These are phyloP conservation scores for Lepilemur ruficaudatus DNA, from an alignment of 2,797 vertebrate species.

Conservation along the genomic window DNA sequence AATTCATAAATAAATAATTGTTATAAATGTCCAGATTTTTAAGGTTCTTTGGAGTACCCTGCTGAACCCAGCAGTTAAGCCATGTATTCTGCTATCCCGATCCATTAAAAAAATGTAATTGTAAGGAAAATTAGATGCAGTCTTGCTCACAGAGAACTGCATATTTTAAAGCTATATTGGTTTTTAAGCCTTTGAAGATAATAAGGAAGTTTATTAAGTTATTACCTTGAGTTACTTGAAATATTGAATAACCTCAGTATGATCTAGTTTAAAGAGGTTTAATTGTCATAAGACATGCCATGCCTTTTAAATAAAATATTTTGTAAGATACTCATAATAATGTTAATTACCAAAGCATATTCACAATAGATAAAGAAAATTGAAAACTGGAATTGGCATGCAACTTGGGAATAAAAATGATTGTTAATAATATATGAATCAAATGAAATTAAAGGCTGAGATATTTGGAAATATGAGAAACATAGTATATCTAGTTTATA, in stretches of 20 bases:
- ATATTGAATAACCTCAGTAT: conserved; percentile 24
- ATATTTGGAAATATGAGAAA: background rate
- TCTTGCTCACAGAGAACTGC: background rate
- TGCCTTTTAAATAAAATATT: conserved; percentile 54
- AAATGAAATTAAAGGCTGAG: background rate
- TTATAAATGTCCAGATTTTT: conserved; percentile 48
- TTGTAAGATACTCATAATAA: background rate
- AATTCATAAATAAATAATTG: conserved; percentile 71
- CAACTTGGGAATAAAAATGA: background rate
- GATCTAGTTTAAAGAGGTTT: background rate
- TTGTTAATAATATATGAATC: background rate
- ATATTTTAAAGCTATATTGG: conserved; percentile 44
- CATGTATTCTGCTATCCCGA: background rate
- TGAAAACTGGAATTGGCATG: background rate
- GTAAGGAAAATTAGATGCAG: conserved; percentile 36
- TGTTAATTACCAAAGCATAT: background rate
- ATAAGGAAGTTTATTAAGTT: background rate
- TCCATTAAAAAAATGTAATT: conserved; percentile 47
- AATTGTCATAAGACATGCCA: background rate
- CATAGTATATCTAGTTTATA: background rate
- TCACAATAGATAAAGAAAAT: background rate
- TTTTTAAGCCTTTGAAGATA: conserved; percentile 58
- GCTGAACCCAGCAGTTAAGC: background rate
- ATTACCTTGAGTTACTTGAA: conserved; percentile 39
- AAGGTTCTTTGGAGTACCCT: background rate